Base-by-base conservation (phyloP, 2,888 invertebrate genomes). In the Pandemis corylana region DNA sequence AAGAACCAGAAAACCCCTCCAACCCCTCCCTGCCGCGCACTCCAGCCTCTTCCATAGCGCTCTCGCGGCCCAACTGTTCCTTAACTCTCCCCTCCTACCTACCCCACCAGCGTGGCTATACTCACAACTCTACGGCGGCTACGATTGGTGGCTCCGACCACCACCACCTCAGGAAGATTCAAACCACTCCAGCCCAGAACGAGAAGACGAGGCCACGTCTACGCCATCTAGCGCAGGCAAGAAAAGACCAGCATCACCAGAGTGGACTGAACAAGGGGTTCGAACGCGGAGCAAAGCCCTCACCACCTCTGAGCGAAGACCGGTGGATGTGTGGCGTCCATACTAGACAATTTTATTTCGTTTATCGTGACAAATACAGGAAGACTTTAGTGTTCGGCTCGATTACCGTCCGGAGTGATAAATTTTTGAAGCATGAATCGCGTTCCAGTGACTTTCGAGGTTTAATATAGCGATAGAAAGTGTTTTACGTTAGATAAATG, bases 31-130 rank as follows among this genome's bases (percentile, higher is more conserved):
- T 69, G 89, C 94, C 4, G 90, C 94, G 56, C 73, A 68, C 7
- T 95, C 96, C 3, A 91, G 89, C 67, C 84, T 88, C 78, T 96
- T 90, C 90, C 95, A 86, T 78, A 93, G 90, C 78, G 93, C 91
- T 75, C 81, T 92, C 81, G 97, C 97, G 0, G 97, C 97, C 0
- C 96, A 96, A 86, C 90, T 97, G 68, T 97, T 97, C 84, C 93
- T 97, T 53, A 97, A 97, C 84, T 96, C 97, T 5, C 97, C 97
- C 0, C 90, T 97, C 13, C 89, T 97, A 77, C 97, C 97, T 0
- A 96, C 97, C 0, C 97, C 97, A 7, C 96, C 96, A 53, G 97
- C 97, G 76, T 97, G 97, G 97, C 89, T 97, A 6, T 97, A 97
- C 83, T 96, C 97, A 0, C 97, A 97, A 83, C 91, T 97, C 1